phyloP scores from a whole-genome alignment of 1,140 invertebrate species.

The Tetranychus cinnabarinus region DNA sequence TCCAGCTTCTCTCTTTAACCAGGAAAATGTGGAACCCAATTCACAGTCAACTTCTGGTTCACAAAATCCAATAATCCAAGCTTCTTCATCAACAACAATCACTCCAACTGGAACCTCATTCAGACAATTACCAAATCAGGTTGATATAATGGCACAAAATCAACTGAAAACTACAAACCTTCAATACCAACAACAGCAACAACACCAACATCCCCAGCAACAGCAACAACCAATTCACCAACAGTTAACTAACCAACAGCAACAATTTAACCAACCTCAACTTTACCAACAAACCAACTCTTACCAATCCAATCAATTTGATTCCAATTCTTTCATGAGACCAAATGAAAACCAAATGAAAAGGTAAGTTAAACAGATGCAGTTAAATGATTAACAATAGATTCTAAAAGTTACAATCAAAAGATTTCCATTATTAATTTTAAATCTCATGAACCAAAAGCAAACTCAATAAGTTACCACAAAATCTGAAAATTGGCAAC shows the following conservation, averaged over 20 bases:
- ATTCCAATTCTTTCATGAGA: constrained; percentile 1
- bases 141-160: neutral
- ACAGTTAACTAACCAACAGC: neutral
- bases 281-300: neutral
- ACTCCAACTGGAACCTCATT: neutral
- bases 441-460: too few species aligned
- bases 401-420: too few species aligned
- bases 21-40: too few species aligned
- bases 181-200: constrained; percentile 9
- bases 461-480: too few species aligned
- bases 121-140: too few species aligned
- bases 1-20: too few species aligned
- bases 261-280: neutral
- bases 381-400: constrained; percentile 19
- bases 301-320: too few species aligned
- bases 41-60: too few species aligned
- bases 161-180: neutral
- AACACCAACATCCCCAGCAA: neutral
- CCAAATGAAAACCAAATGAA: constrained; percentile 11
- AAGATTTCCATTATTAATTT: too few species aligned
- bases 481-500: too few species aligned
- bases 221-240: neutral
- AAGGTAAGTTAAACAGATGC: constrained; percentile 27
- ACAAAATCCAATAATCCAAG: too few species aligned
- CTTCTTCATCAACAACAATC: neutral